Evolutionary conservation across 2,888 invertebrate species (phyloP), one percentile per base, ranked within the genome.

Genomic region (Drosophila melanosoma): DNA sequence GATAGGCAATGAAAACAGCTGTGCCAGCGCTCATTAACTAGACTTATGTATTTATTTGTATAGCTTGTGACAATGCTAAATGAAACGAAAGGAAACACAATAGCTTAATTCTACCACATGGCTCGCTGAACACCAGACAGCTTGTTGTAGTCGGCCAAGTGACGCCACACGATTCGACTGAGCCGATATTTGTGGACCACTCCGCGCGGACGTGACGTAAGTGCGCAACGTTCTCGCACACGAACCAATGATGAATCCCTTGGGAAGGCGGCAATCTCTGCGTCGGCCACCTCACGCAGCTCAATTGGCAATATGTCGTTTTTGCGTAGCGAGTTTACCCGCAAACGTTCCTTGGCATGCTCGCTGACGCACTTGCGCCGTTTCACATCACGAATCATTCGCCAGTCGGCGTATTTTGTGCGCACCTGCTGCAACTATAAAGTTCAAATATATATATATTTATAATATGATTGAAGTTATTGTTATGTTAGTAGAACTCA

Each of bases 61-160:
- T 52, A 26, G 53, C 26, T 66, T 68, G 51, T 11, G 45, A 33
- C 54, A 65, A 29, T 29, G 60, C 51, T 81, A 61, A 81, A 81
- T 81, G 36, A 78, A 76, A 71, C 23, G 60, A 58, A 75, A 68
- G 70, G 32, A 78, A 76, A 76, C 23, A 62, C 42, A 60, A 48
- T 8, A 32, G 33, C 48, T 72, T 63, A 56, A 61, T 23, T 48
- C 69, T 92, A 93, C 99, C 99, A 99, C 94, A 97, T 96, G n/a
- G 99, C 98, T 92, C 99, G 94, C 92, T 98, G 98, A 0, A 99
- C 96, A 45, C 99, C 99, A 23, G 97, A 95, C 45, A 99, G 92
- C 93, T 97, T 96, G 93, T 99, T 99, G 93, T 99, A 97, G 94
- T 99, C 99, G 0, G 98, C 98, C 73, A 98, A 94, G 90, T 97